Conservation (phyloP, 2,113 vertebrate genomes). For the Romanogobio albipinnatus region DNA sequence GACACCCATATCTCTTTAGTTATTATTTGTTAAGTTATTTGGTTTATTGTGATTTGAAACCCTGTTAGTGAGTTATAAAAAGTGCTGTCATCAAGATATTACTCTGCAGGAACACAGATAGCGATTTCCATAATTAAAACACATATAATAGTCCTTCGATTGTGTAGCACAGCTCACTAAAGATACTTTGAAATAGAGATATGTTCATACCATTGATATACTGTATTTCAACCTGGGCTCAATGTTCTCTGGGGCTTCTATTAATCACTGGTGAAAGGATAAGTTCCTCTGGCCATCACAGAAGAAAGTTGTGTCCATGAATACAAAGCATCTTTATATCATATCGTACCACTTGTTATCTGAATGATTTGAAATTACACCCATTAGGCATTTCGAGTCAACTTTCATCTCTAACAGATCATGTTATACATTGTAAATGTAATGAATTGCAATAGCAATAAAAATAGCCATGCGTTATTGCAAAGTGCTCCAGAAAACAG, state of each 20-base stretch:
- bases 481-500: neutral
- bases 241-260: neutral
- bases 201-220: neutral
- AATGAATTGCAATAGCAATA: neutral
- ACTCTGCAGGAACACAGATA: neutral
- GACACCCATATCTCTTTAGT: neutral
- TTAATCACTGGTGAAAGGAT: constrained; percentile 3
- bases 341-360: too few species aligned
- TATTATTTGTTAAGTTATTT: neutral
- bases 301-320: neutral
- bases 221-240: neutral
- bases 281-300: neutral
- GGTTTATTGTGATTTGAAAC: neutral
- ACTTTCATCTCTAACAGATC: neutral
- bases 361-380: too few species aligned
- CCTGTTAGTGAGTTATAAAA: neutral
- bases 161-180: neutral
- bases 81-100: neutral
- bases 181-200: neutral
- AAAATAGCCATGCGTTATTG: neutral
- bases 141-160: neutral
- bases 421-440: neutral
- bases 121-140: neutral
- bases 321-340: constrained; percentile 1
- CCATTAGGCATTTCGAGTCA: neutral